Evolutionary conservation across 2,113 vertebrate species (phyloP).

Genomic region (Scytalopus superciliaris): DNA sequence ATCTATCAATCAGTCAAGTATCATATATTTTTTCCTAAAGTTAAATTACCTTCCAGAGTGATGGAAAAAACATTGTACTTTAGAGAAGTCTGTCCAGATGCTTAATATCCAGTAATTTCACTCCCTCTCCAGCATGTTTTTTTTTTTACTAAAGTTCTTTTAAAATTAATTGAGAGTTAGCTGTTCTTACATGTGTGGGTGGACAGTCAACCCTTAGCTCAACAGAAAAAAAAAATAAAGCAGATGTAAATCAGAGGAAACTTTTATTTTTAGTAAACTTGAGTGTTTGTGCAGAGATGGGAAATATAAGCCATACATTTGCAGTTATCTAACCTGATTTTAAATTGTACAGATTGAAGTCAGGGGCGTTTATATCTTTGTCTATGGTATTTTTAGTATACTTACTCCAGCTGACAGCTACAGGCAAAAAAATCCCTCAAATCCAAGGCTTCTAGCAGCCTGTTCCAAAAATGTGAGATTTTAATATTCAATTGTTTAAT

Average conservation of each 20-base stretch:
- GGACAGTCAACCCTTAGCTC: slow-evolving; percentile 16
- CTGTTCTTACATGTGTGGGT: slow-evolving; percentile 20
- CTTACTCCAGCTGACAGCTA: background rate
- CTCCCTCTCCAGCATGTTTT: background rate
- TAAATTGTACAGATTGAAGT: background rate
- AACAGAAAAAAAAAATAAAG: background rate
- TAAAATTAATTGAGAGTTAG: slow-evolving; percentile 8
- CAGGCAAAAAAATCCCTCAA: background rate
- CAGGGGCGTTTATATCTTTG: background rate
- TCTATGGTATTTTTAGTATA: background rate
- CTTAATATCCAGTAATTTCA: slow-evolving; percentile 20
- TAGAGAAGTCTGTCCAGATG: background rate
- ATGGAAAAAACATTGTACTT: background rate
- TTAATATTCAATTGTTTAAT: background rate
- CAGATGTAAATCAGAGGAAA: slow-evolving; percentile 6
- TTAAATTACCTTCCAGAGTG: background rate
- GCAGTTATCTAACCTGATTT: background rate
- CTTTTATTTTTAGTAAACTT: slow-evolving; percentile 22
- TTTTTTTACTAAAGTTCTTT: background rate
- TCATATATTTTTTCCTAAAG: background rate
- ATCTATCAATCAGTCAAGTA: slow-evolving; percentile 4
- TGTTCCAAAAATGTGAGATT: background rate
- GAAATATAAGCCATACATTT: background rate
- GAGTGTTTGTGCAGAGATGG: background rate
- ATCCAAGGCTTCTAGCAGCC: background rate